Base-by-base conservation (phyloP, 2,113 vertebrate species). In the Proteles cristata region DNA sequence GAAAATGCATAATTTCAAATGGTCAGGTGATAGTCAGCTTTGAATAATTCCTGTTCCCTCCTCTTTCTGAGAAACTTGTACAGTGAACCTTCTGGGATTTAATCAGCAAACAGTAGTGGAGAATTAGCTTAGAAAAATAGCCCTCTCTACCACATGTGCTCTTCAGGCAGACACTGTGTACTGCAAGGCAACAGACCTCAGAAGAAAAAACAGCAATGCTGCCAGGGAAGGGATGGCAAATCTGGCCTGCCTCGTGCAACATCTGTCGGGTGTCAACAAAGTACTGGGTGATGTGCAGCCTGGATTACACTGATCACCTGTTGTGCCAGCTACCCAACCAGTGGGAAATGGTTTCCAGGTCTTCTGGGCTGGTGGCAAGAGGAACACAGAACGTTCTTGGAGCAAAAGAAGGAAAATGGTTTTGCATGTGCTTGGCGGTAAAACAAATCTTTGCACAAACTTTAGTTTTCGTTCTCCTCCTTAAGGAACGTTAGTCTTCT, bases 1-100 rank as follows among this genome's bases (percentile, higher is more conserved):
- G 16, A 45, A 98, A 97, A 96, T 93, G 76, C 77, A 35, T 96
- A 77, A 93, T 97, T 84, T 84, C 39, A 53, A 90, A 23, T 88
- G 84, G 50, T 96, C 55, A 95, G 58, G 79, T 86, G 50, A 82
- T 15, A 85, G 14, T 79, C 31, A 63, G 33, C 43, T 97, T 95
- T 96, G 91, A 69, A 50, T 71, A 90, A 73, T 26, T 73, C 55
- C 76, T 92, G 2, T 25, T 95, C 43, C 5, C 43, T 97, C 35
- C 39, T 96, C 7, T 94, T 87, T 77, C 79, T 82, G 68, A 61
- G 66, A 69, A 89, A 73, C 28, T 48, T 55, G 6, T 79, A 53
- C 5, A 93, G 53, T 77, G 65, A 69, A 21, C 48, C 53, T 84
- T 66, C 53, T 95, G 53, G 80, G 43, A 93, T 92, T 86, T 90